Evolutionary conservation across 1,140 invertebrate species (phyloP), one percentile per base, ranked within the genome.

Genomic region (Anastatus disparis): DNA sequence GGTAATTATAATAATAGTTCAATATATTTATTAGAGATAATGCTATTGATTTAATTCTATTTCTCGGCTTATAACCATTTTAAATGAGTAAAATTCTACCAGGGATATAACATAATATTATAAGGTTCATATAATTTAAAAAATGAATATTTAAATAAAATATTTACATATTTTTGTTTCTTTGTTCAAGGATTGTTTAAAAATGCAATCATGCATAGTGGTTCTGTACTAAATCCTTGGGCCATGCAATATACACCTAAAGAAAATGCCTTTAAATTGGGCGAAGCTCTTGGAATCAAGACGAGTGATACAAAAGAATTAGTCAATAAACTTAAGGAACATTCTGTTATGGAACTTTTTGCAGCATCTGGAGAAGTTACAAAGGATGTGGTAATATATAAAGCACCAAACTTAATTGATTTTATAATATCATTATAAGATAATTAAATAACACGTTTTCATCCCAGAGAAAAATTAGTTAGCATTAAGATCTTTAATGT

Each of bases 211-310:
- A 87, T 90, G 4, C 89, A 94, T 84, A 93, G 93, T 77, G 94
- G 95, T 12, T 91, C 91, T 0, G 90, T 92, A 13, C 77, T 93
- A 12, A 90, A 89, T 78, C 87, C 91, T 0, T 95, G 93, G 93
- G 90, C 93, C 0, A 87, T 93, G 9, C 80, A 72, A 84, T 91
- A 48, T 56, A 80, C 85, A 82, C 83, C 79, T 73, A 90, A 64
- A 87, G 88, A 87, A 3, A 87, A 90, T 59, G 90, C 93, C 0
- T 87, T 89, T 58, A 88, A 89, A 71, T 79, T 95, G 20, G 93
- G 90, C 0, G 9, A 84, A 86, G 74, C 78, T 84, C 72, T 82
- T 89, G 50, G 85, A 80, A 66, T 94, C 87, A 78, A 84, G 72
- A 87, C 88, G 0, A 86, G 82, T 7, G 80, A 85, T 15, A 81